Percentiles rank a stretch among this genome's conserved stretches.
Conservation (phyloP, 2,797 vertebrate genomes). For the Acrossocheilus wenchowensis region DNA sequence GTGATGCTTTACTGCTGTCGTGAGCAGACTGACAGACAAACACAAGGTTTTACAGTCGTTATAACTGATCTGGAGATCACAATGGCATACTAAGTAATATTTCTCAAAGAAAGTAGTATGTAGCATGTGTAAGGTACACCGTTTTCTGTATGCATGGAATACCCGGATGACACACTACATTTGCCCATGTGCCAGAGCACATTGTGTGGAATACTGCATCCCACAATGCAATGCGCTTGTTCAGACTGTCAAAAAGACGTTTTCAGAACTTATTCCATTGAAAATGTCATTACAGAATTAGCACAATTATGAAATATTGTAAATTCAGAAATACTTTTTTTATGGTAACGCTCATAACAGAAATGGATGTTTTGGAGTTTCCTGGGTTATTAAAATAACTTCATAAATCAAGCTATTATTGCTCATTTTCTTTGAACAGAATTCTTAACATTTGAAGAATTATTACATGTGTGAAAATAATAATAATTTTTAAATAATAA, state of each 20-base stretch:
- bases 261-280: not conserved
- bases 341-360: not conserved
- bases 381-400: not conserved
- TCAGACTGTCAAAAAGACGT: not conserved
- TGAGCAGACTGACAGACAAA: slow-evolving; percentile 40
- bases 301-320: not conserved
- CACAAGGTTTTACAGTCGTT: not conserved
- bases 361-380: not conserved
- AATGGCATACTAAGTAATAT: not conserved
- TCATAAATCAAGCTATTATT: not conserved
- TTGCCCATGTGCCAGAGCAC: too few relatives aligned
- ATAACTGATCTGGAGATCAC: not conserved
- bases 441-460: not conserved
- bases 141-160: not conserved
- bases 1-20: slow-evolving; percentile 63
- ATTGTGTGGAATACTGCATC: not conserved
- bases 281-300: not conserved
- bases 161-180: not conserved
- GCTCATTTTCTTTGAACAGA: not conserved
- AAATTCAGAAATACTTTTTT: not conserved
- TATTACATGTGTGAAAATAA: not conserved
- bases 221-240: not conserved
- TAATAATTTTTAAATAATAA: not conserved
- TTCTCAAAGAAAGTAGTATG: not conserved
- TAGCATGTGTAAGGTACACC: not conserved